These are phyloP conservation scores for Meandrina meandrites DNA, from an alignment of 92 coral and sea anemone genomes.

Conservation along the genomic window DNA sequence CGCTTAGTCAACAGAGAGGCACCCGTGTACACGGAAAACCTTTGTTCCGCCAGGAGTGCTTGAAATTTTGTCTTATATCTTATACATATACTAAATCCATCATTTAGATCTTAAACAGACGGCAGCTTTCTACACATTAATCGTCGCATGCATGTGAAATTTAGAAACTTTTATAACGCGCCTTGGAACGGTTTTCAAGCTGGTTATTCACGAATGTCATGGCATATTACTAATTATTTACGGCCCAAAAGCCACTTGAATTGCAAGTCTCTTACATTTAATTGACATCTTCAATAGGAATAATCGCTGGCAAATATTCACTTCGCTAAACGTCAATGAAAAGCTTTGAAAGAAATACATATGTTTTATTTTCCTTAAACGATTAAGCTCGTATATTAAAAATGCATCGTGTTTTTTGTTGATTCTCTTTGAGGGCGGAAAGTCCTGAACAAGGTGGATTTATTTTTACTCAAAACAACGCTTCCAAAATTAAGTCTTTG, in stretches of 20 bases:
- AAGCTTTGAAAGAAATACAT: not conserved
- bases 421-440: slow-evolving; percentile 1
- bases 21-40: not conserved
- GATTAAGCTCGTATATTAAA: slow-evolving; percentile 30
- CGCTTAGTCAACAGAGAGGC: not conserved
- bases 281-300: not conserved
- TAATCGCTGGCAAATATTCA: not conserved
- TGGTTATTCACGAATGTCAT: not conserved
- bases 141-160: not conserved
- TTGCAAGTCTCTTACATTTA: not conserved
- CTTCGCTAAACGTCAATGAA: not conserved
- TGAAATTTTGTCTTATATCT: not conserved
- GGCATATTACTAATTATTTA: no score
- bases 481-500: not conserved
- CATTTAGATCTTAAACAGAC: not conserved
- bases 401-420: slow-evolving; percentile 40
- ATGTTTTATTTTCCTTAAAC: not conserved
- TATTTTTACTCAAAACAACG: not conserved
- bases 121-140: not conserved
- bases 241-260: not conserved
- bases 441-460: slow-evolving; percentile 2
- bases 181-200: not conserved
- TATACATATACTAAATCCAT: not conserved
- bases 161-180: not conserved
- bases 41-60: not conserved